phyloP scores from a whole-genome alignment of 2,113 vertebrate species.

The Ornithorhynchus anatinus region DNA sequence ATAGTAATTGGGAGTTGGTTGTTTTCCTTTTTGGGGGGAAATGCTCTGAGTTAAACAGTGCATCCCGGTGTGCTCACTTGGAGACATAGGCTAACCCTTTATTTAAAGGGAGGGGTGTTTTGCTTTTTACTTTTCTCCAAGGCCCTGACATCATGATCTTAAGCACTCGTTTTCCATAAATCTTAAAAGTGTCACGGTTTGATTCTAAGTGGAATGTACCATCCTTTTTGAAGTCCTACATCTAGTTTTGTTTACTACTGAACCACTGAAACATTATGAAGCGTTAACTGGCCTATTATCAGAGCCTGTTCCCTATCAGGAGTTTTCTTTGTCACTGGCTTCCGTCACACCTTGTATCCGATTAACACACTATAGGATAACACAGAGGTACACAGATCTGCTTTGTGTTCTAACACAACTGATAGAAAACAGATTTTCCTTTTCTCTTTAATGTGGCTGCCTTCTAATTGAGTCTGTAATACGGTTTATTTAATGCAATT shows the following conservation, averaged over 20 bases:
- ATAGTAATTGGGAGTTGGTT: not conserved
- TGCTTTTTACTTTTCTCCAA: conserved; percentile 43
- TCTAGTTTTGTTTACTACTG: conserved; percentile 67
- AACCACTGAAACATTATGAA: conserved; percentile 64
- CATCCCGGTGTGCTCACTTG: not conserved
- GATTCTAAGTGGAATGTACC: conserved; percentile 60
- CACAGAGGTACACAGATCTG: conserved; percentile 69
- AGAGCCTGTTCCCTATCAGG: conserved; percentile 73
- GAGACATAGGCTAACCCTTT: not conserved
- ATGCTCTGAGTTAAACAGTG: not conserved
- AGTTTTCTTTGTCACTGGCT: conserved; percentile 72
- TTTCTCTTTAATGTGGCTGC: conserved; percentile 73
- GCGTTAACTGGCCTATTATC: conserved; percentile 66
- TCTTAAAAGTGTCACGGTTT: conserved; percentile 54
- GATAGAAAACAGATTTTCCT: conserved; percentile 76
- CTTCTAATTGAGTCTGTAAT: conserved; percentile 69
- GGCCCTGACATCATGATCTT: conserved; percentile 50
- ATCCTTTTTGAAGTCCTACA: conserved; percentile 73
- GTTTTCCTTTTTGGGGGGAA: not conserved
- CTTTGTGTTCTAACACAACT: conserved; percentile 68
- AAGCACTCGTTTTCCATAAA: conserved; percentile 65
- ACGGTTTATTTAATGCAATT: conserved; percentile 71
- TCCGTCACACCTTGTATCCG: conserved; percentile 74
- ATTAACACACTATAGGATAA: conserved; percentile 74
- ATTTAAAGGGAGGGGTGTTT: conserved; percentile 51